Base-by-base conservation (phyloP, 1,140 invertebrate genomes). In the Cotesia vestalis region DNA sequence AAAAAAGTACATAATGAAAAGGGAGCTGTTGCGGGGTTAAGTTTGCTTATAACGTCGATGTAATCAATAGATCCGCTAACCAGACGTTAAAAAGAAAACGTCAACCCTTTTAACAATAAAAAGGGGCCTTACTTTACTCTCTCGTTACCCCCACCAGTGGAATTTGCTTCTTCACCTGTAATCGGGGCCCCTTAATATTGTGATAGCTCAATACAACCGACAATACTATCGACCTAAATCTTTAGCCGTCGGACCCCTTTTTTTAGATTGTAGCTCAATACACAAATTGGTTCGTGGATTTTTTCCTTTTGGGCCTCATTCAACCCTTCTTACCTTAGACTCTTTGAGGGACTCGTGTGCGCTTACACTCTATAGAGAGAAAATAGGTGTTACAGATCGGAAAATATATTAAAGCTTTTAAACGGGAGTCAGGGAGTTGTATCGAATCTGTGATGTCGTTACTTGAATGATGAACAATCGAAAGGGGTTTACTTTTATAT, bases 151-250 rank as follows among this genome's bases (percentile, higher is more conserved):
- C 55, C 64, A 66, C 55, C 27, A 67, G 38, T 11, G 27, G 27
- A 66, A 64, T n/a, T 59, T 59, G 40, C 36, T 12, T 52, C 40
- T 72, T 40, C 71, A 72, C 71, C 71, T 72, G 71, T 72, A 67
- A 35, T 12, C 27, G n/a, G 55, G 55, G 63, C 73, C 73, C 73
- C 73, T 74, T 74, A 74, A 74, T 74, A 74, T 74, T 74, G 69
- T 74, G 73, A 74, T 74, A 74, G 73, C 73, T 74, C 73, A 74
- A 74, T 74, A 70, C 68, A 53, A 59, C 67, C 61, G 57, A 74
- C 73, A 74, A 74, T 74, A 46, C 73, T 74, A 74, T 74, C 73
- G 68, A 74, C 64, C 64, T 38, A 74, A 69, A 74, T 74, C 73
- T 74, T 67, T 73, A 64, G 70, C 4, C 70, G 52, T 6, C 40